phyloP scores from a whole-genome alignment of 2,888 invertebrate species.

The Leptopilina drosophilae region DNA sequence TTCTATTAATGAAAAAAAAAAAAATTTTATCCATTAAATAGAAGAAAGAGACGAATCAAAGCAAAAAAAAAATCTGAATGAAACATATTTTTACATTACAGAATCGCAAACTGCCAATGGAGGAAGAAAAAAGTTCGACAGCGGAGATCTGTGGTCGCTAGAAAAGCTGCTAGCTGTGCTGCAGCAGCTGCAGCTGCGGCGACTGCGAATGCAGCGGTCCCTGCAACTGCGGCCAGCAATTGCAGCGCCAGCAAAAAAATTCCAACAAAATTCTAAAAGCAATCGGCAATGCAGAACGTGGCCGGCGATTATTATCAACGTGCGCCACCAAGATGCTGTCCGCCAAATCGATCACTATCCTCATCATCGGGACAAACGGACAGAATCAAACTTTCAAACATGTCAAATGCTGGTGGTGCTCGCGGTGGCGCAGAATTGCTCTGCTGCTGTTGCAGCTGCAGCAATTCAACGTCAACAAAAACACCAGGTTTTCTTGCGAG shows the following conservation, averaged over 20 bases:
- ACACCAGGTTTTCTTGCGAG: constrained; percentile 85
- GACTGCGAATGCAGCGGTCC: constrained; percentile 58
- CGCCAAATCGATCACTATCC: constrained; percentile 64
- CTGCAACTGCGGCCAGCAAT: constrained; percentile 64
- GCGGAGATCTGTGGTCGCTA: constrained; percentile 57
- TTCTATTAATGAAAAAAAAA: too few species aligned
- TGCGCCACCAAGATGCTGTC: constrained; percentile 70
- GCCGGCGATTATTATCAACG: constrained; percentile 70
- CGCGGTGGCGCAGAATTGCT: constrained; percentile 73
- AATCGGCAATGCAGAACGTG: constrained; percentile 68
- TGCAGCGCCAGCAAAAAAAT: constrained; percentile 26
- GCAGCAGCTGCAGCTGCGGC: constrained; percentile 67
- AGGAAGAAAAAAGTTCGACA: constrained; percentile 45
- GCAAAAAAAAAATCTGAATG: background rate
- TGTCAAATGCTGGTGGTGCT: constrained; percentile 37
- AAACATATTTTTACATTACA: constrained; percentile 46
- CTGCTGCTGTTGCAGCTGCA: constrained; percentile 81
- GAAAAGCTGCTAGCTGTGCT: constrained; percentile 58
- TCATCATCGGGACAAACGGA: constrained; percentile 55
- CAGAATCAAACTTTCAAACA: constrained; percentile 56
- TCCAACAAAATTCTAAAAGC: background rate
- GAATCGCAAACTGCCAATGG: constrained; percentile 48
- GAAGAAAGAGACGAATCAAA: too few species aligned
- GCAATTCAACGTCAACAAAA: constrained; percentile 76
- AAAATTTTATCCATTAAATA: too few species aligned